These are phyloP conservation scores for Apistogramma diplotaenia DNA, from an alignment of 2,113 vertebrate genomes.

Conservation along the genomic window DNA sequence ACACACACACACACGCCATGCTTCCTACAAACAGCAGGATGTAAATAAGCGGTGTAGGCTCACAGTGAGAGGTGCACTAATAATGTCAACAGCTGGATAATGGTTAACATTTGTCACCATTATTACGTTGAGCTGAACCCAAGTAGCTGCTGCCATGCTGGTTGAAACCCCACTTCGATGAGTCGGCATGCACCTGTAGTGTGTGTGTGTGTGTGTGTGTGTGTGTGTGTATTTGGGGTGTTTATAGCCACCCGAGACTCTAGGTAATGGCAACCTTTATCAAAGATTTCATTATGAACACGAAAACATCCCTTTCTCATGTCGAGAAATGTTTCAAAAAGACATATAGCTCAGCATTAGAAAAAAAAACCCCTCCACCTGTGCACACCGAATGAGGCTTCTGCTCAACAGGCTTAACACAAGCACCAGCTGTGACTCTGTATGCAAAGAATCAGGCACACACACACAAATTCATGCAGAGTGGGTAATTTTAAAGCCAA, in stretches of 20 bases:
- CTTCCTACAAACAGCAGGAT: conserved; percentile 23
- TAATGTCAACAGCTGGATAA: conserved; percentile 57
- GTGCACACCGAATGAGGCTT: conserved; percentile 28
- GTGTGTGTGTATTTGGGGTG: not conserved
- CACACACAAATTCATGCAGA: not conserved
- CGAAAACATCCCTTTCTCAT: not conserved
- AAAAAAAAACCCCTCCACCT: conserved; percentile 28
- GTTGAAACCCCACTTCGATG: not conserved
- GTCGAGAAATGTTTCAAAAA: not conserved
- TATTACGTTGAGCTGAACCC: conserved; percentile 2
- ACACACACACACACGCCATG: not conserved
- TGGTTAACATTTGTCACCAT: conserved; percentile 53
- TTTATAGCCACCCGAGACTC: conserved; percentile 23
- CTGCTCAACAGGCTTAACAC: conserved; percentile 37
- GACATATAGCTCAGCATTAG: not conserved
- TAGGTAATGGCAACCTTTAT: conserved; percentile 22
- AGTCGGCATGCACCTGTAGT: conserved; percentile 11
- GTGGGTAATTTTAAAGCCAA: conserved; percentile 30
- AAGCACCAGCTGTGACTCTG: conserved; percentile 22
- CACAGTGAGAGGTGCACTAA: conserved; percentile 7
- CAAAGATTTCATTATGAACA: conserved; percentile 21
- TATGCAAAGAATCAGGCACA: not conserved
- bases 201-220: not conserved
- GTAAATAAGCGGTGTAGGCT: conserved; percentile 27
- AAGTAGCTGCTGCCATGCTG: conserved; percentile 6